Conservation (phyloP, 2,888 invertebrate genomes). For the Encarsia formosa region DNA sequence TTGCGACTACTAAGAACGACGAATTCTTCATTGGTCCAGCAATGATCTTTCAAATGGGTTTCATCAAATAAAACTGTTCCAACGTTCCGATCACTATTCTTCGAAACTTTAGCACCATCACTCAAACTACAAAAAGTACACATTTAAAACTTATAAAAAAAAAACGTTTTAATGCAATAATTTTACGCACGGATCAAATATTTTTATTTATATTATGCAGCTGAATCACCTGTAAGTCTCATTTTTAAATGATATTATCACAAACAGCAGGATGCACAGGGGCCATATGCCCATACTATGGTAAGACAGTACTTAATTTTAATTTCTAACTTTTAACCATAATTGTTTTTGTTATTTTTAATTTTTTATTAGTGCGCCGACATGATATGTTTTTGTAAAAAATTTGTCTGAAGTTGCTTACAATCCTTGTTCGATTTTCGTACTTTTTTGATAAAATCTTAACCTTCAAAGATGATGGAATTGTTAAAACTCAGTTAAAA, state of each 20-base stretch:
- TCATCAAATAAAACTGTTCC: constrained; percentile 45
- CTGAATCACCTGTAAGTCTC: too few relatives aligned
- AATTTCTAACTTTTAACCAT: constrained; percentile 1
- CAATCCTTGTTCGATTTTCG: background rate
- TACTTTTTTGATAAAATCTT: constrained; percentile 5
- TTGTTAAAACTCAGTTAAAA: too few relatives aligned
- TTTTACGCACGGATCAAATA: too few relatives aligned
- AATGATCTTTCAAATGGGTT: constrained; percentile 36
- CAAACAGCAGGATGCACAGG: constrained; percentile 12
- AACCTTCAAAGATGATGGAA: too few relatives aligned
- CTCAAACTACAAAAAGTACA: too few relatives aligned
- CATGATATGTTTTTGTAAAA: background rate
- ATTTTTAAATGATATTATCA: too few relatives aligned
- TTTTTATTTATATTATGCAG: too few relatives aligned
- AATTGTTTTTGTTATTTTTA: too few relatives aligned
- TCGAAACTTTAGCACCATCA: background rate
- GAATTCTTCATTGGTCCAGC: constrained; percentile 44
- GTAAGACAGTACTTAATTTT: background rate
- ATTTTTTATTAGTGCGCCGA: too few relatives aligned
- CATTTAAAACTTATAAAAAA: too few relatives aligned
- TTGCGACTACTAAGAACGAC: constrained; percentile 39
- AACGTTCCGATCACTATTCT: constrained; percentile 33
- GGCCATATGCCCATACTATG: constrained; percentile 27
- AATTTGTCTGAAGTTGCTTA: constrained; percentile 14
- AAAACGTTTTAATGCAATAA: too few relatives aligned